These are phyloP conservation scores for Oreortyx pictus DNA, from an alignment of 2,797 vertebrate genomes.

Conservation along the genomic window DNA sequence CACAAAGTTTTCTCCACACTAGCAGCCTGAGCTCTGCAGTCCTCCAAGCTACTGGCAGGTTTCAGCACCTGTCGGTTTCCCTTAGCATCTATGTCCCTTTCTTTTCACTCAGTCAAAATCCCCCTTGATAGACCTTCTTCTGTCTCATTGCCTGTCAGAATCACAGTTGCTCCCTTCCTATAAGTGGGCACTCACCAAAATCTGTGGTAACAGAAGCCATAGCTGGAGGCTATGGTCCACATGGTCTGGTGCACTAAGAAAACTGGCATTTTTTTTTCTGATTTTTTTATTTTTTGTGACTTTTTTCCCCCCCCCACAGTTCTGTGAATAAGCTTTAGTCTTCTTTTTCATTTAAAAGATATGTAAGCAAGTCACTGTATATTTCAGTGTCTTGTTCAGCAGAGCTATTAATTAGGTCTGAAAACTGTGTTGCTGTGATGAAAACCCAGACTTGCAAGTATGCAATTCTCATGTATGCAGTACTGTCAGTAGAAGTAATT, in stretches of 20 bases:
- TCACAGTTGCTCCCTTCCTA: rapidly evolving
- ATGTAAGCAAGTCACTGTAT: neutral
- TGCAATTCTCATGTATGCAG: neutral
- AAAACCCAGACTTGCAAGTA: neutral
- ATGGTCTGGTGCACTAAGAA: neutral
- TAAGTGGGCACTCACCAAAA: rapidly evolving
- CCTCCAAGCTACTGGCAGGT: neutral
- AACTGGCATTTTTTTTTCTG: neutral
- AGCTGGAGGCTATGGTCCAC: neutral
- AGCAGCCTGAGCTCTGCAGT: neutral
- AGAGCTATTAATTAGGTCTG: neutral
- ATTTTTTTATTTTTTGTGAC: neutral
- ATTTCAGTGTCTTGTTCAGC: neutral
- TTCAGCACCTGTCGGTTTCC: neutral
- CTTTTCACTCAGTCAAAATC: neutral
- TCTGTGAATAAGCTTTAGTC: neutral
- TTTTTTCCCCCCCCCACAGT: neutral
- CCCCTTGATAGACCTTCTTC: neutral
- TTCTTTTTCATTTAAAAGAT: neutral
- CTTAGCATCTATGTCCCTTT: neutral
- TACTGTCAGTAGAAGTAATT: neutral
- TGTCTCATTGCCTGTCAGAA: neutral
- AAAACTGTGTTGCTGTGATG: neutral
- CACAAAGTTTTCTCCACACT: neutral
- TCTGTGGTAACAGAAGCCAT: neutral